A percentile compares a stretch with the other conserved stretches of the same genome.
These are phyloP conservation scores for Meloidogyne exigua DNA, from an alignment of 1,140 invertebrate species.

Conservation along the genomic window DNA sequence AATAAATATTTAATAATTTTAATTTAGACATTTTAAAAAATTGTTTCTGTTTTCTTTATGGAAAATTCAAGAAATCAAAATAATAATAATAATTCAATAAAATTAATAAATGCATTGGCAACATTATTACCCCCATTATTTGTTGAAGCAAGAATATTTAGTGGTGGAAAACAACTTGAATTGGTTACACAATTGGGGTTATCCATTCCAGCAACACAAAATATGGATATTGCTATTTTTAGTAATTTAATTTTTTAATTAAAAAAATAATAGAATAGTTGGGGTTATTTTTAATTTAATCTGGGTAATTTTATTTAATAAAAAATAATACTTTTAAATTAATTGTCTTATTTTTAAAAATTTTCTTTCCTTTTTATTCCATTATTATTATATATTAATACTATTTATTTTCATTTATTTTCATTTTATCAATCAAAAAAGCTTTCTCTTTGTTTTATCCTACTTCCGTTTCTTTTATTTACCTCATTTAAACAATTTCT, in stretches of 20 bases:
- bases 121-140: conserved; percentile 21
- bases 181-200: conserved; percentile 25
- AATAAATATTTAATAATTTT: too few species aligned
- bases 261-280: not conserved
- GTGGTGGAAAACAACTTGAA: conserved; percentile 16
- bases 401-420: not conserved
- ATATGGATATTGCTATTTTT: conserved; percentile 24
- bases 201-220: conserved; percentile 20
- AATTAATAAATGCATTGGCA: conserved; percentile 11
- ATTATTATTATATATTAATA: too few species aligned
- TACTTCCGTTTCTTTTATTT: not conserved
- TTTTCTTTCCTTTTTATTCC: too few species aligned
- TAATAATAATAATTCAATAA: conserved; percentile 4
- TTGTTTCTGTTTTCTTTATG: not conserved
- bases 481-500: not conserved
- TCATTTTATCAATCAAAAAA: not conserved
- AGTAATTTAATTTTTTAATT: not conserved
- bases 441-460: not conserved
- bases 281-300: conserved; percentile 1
- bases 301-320: too few species aligned
- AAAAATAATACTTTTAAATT: too few species aligned
- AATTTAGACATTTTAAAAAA: too few species aligned
- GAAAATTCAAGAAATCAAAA: not conserved
- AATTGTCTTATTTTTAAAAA: too few species aligned
- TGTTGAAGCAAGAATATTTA: conserved; percentile 16